Evolutionary conservation across 2,888 invertebrate species (phyloP).

Genomic region (Acanthococcus lagerstroemiae): DNA sequence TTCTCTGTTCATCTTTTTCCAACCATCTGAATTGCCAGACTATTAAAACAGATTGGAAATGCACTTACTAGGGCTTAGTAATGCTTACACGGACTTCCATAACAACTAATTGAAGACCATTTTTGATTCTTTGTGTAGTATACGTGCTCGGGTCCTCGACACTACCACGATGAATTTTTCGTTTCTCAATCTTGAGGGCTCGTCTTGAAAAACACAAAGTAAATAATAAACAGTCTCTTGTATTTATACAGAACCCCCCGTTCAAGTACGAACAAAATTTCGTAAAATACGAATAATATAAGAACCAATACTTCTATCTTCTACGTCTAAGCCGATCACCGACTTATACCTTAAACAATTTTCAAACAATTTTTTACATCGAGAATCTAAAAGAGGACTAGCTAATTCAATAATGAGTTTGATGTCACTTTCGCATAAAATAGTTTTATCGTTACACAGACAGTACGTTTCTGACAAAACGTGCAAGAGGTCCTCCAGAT

Average conservation of each 20-base stretch:
- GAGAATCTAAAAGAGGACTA: background rate
- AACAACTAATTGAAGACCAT: too few species aligned
- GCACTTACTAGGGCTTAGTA: too few species aligned
- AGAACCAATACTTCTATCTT: background rate
- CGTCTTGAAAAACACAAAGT: background rate
- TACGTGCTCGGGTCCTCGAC: too few species aligned
- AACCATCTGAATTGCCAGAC: too few species aligned
- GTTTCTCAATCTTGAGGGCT: too few species aligned
- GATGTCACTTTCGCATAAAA: background rate
- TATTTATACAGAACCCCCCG: background rate
- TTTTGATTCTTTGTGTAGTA: too few species aligned
- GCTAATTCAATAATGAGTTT: background rate
- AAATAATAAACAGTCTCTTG: background rate
- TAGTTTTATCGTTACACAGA: background rate
- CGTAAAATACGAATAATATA: background rate
- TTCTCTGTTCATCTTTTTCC: too few species aligned
- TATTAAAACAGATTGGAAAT: too few species aligned
- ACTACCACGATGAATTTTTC: too few species aligned
- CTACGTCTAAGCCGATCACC: background rate
- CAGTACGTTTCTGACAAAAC: background rate
- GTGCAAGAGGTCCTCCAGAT: background rate
- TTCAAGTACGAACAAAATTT: background rate
- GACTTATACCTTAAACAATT: background rate
- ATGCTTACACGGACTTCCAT: too few species aligned
- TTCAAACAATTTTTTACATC: background rate